phyloP scores from a whole-genome alignment of 2,797 vertebrate species.

The Silurus lanzhouensis region DNA sequence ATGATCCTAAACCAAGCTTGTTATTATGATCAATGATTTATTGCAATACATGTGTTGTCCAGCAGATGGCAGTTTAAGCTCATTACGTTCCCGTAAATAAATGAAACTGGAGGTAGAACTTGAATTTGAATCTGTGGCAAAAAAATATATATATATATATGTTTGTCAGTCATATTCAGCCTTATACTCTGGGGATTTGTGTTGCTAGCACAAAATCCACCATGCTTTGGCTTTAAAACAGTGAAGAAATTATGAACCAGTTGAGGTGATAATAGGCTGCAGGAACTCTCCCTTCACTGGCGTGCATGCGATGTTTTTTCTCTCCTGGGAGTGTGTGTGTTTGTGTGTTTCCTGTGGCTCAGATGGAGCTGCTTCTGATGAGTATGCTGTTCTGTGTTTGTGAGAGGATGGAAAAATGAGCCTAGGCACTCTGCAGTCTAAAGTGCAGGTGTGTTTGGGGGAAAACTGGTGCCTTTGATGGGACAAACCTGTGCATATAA shows the following conservation, averaged over 20 bases:
- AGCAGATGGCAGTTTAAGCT: conserved; percentile 45
- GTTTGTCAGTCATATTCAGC: conserved; percentile 1
- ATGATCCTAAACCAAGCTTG: not conserved
- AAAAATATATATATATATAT: not conserved
- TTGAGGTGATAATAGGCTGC: conserved; percentile 20
- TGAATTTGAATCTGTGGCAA: not conserved
- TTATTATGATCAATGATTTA: not conserved
- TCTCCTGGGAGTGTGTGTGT: conserved; percentile 20
- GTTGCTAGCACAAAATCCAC: not conserved
- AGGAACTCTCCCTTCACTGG: conserved; percentile 33
- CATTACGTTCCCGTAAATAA: not conserved
- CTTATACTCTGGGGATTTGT: not conserved
- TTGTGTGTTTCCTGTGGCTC: conserved; percentile 45
- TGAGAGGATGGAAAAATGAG: conserved; percentile 40
- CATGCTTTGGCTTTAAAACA: not conserved
- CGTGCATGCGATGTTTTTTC: conserved; percentile 25
- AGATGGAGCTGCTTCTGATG: conserved; percentile 50
- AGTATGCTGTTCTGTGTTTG: conserved; percentile 54
- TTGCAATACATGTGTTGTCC: conserved; percentile 11
- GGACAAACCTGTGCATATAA: conserved; percentile 45
- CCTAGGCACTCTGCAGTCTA: conserved; percentile 15
- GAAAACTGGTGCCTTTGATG: conserved; percentile 32
- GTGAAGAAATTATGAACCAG: not conserved
- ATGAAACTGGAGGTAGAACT: not conserved
- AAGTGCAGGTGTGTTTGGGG: conserved; percentile 51